Base-by-base conservation (phyloP, 2,888 invertebrate species). In the Drosophila heteroneura region DNA sequence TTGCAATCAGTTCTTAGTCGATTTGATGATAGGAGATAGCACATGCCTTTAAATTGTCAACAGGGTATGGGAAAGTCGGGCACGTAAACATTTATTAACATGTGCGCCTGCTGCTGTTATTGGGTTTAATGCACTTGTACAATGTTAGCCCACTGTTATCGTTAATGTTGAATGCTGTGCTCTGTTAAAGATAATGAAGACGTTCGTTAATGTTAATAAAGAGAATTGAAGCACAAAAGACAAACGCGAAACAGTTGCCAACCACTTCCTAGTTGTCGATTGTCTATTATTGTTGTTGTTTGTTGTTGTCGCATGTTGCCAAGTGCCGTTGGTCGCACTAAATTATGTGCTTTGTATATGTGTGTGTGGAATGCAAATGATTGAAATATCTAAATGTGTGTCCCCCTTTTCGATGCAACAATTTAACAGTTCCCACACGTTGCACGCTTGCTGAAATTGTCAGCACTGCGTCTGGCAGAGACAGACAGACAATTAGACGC, bases 371-470 rank as follows among this genome's bases (percentile, higher is more conserved):
- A 86, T 89, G 83, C 80, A 85, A 89, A 85, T 85, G 58, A 83
- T 89, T 82, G 67, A 89, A 82, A 86, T 70, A 74, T 71, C 61
- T 74, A 22, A 53, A 41, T 70, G 39, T 54, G 58, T 81, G 74
- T 74, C 73, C 82, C 87, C 73, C 59, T 78, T 85, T 80, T 80
- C 51, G 61, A 76, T 82, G 86, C 86, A 88, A 85, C 75, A 82
- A 89, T 82, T 89, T 77, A 89, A 75, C 62, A 59, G 64, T 84
- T 87, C 85, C 85, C 87, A 89, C 89, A 86, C 86, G 72, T 64
- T 68, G 72, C 67, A 81, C 56, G 66, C 68, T 68, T 61, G 57
- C 61, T 65, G 58, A 67, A 80, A 68, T 74, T 70, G 56, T 58
- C 66, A 60, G 64, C 30, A 16, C 37, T n/a, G 30, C 63, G 39